Evolutionary conservation across 2,113 vertebrate genomes (phyloP), one percentile per base, ranked within the genome.

Genomic region (Nothocercus nigrocapillus): DNA sequence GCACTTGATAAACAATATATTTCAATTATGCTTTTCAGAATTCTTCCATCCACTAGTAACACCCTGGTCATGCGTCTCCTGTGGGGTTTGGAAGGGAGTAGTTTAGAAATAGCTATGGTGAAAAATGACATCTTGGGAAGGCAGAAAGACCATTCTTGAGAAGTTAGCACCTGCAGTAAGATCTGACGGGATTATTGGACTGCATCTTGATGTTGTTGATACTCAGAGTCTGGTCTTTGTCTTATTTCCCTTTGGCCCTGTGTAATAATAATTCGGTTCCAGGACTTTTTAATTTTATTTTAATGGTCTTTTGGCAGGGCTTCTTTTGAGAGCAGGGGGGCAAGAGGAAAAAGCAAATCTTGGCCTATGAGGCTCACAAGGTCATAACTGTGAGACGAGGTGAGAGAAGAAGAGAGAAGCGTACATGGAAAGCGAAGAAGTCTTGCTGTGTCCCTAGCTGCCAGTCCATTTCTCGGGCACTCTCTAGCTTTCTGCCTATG

Each of bases 361-460:
- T 38, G 44, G 38, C 5, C 45, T 58, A 6, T 16, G 54, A 64
- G 34, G 11, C n/a, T 74, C 38, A 66, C 21, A 68, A 56, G 28
- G 54, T 42, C 7, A 3, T 5, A 18, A 4, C 25, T 36, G 54
- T 4, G 47, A 64, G 45, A 19, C 2, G 18, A 62, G 10, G 36
- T 22, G 14, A 63, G 72, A 73, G 59, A 77, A 58, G 28, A 62
- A 62, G 66, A 69, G 28, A 58, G 28, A 3, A 27, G 21, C 5
- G 17, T 12, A 32, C 0, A 1, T 5, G n/a, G 4, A 11, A 77
- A 70, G 49, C 0, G 5, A 54, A n/a, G 38, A 62, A 17, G 15
- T 14, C 9, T 53, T 77, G 40, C 38, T 63, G 21, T 25, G 70
- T 59, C 58, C 78, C 9, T 22, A 7, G 56, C 58, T 77, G 34